Base-by-base conservation (phyloP, 2,113 vertebrate species). In the Pongo abelii region DNA sequence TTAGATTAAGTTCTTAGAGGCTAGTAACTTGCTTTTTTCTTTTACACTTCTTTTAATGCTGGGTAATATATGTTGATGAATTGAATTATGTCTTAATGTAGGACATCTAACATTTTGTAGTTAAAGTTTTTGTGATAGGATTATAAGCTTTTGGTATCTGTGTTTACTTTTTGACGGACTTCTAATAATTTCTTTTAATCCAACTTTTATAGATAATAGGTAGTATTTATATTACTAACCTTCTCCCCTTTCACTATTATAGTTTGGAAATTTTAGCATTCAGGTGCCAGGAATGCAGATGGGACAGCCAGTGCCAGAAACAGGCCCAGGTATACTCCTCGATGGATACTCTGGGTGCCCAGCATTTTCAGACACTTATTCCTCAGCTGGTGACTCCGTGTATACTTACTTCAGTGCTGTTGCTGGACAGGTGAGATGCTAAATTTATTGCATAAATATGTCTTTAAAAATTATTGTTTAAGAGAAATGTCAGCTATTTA, bases 401-500 rank as follows among this genome's bases (percentile, higher is more conserved):
- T 99, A 99, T 99, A 97, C 98, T 16, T 99, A 99, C 96, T 99
- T 99, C 93, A 99, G 98, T 35, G 98, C 99, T 83, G 98, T 99
- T 59, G 99, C 99, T 52, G 99, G 99, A 59, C 99, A 99, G 99
- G 99, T 99, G 81, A 94, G 94, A 35, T 88, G 61, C 23, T 91
- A 72, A 85, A 74, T 79, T 55, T 27, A 40, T n/a, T 72, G 43
- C 18, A 78, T 13, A 90, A 61, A 85, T 91, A 67, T 2, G 38
- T 75, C 8, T 67, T 86, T 32, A 0, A 12, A 38, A 86, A 67
- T 70, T 81, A n/a, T 17, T 61, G 17, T 75, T 93, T 86, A 43
- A 88, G 74, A 95, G 32, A 96, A 55, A 52, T 55, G 18, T 46
- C 20, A 87, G 25, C 22, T 59, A 1, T 90, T 88, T 93, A 78